Base-by-base conservation (phyloP, 2,888 invertebrate genomes). In the Melikaiella ostensackeni region DNA sequence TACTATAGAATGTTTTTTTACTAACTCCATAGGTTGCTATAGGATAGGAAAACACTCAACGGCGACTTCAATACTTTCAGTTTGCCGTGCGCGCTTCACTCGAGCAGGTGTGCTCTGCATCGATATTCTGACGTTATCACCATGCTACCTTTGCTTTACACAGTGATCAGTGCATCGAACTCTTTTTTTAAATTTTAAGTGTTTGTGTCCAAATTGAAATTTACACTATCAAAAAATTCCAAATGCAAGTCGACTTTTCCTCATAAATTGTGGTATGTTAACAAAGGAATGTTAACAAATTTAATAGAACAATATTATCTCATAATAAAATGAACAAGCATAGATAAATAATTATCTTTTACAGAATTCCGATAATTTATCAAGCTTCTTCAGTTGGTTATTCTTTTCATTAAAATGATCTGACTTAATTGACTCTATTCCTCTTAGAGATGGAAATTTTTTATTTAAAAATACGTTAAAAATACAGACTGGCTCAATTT, bases 41-140 rank as follows among this genome's bases (percentile, higher is more conserved):
- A 70, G 66, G n/a, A 59, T 66, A 46, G n/a, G 50, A 30, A 33
- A 70, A 70, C 50, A 70, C 59, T 27, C 59, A 59, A 27, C 24
- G 27, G 24, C 59, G 70, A 30, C 50, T 70, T 50, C 30, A 46
- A 70, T 70, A 70, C 70, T 50, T 70, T 70, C 70, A 70, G 70
- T 70, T 50, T 70, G 50, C 50, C 50, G 50, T 70, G 50, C 50
- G 50, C 70, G 30, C 70, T 70, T 50, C 46, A 46, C 70, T 70
- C 50, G 70, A 70, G 50, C 50, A 70, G 50, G 50, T 70, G 70
- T 70, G 70, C n/a, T 55, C 50, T 50, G 30, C n/a, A 27, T 50
- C n/a, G 27, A 70, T 66, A 46, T 66, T 66, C 27, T 66, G 46
- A 50, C 30, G 46, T 33, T 38, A 19, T 46, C 30, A 30, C 27